Base-by-base conservation (phyloP, 2,888 invertebrate species). In the Sinelater perroti region DNA sequence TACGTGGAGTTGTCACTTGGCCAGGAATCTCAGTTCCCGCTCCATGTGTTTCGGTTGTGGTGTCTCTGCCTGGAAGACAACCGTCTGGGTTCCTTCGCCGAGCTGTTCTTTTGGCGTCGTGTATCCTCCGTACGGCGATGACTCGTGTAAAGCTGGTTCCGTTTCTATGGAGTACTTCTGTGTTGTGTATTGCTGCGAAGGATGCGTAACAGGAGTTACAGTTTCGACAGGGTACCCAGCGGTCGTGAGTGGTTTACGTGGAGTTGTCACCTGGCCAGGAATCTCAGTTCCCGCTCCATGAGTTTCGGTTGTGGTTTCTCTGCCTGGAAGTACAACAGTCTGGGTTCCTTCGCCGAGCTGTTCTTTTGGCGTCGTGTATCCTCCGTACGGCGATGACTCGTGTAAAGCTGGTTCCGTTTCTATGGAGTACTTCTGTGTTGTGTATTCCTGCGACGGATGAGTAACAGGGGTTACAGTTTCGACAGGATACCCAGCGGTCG, bases 291-390 rank as follows among this genome's bases (percentile, higher is more conserved):
- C 7, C 7, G 5, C 24, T 6, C 5, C 4, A 17, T 26, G 38
- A 10, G 44, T 24, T 18, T 26, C 7, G 7, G 24, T 24, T n/a
- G n/a, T n/a, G n/a, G n/a, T n/a, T n/a, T n/a, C n/a, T n/a, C n/a
- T n/a, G 7, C 24, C 24, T 10, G 30, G 6, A 21, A 13, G n/a
- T 4, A 11, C 10, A 24, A 2, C 21, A 1, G 31, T 31, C n/a
- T n/a, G n/a, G n/a, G n/a, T n/a, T n/a, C n/a, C n/a, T n/a, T n/a
- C n/a, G n/a, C n/a, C n/a, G n/a, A n/a, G 4, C 4, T 24, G 7
- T 24, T 24, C 24, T 24, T 24, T 24, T 24, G 40, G 7, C 10
- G 20, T 11, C 42, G 38, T 14, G 16, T 51, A 14, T 28, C 24
- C 6, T n/a, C n/a, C n/a, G n/a, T n/a, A n/a, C n/a, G n/a, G n/a